phyloP scores from a whole-genome alignment of 2,888 invertebrate species.

The Apeira syringaria region DNA sequence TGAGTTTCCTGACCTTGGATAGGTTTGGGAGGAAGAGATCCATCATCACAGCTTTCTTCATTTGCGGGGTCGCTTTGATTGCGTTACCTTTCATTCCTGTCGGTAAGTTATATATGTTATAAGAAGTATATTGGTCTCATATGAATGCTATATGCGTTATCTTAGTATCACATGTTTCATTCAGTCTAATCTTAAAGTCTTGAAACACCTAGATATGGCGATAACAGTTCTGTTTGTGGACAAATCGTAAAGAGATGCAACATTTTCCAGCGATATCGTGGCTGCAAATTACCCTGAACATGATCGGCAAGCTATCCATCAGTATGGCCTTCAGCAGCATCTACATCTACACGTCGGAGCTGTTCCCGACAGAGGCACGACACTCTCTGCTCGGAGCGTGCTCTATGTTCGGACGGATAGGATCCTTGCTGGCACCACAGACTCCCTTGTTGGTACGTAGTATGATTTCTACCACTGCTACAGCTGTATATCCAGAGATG shows the following conservation, averaged over 20 bases:
- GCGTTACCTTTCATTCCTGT: slow-evolving; percentile 82
- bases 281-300: slow-evolving; percentile 74
- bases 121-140: too few relatives aligned
- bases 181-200: too few relatives aligned
- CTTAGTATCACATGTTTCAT: too few relatives aligned
- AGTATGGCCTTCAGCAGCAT: slow-evolving; percentile 76
- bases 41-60: slow-evolving; percentile 80
- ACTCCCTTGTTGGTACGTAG: slow-evolving; percentile 84
- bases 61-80: slow-evolving; percentile 82
- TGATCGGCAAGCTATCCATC: slow-evolving; percentile 75
- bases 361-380: slow-evolving; percentile 86
- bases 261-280: slow-evolving; percentile 68
- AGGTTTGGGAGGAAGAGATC: slow-evolving; percentile 83
- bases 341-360: slow-evolving; percentile 85
- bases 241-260: slow-evolving; percentile 17
- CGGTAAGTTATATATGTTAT: slow-evolving; percentile 68
- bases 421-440: slow-evolving; percentile 86
- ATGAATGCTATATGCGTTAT: too few relatives aligned
- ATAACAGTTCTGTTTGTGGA: slow-evolving; percentile 5
- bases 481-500: too few relatives aligned
- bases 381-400: slow-evolving; percentile 85
- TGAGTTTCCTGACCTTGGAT: slow-evolving; percentile 83
- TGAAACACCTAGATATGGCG: too few relatives aligned
- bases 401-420: slow-evolving; percentile 86
- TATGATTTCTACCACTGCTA: too few relatives aligned